Evolutionary conservation across 2,113 vertebrate genomes (phyloP).

Genomic region (Embiotoca jacksoni): DNA sequence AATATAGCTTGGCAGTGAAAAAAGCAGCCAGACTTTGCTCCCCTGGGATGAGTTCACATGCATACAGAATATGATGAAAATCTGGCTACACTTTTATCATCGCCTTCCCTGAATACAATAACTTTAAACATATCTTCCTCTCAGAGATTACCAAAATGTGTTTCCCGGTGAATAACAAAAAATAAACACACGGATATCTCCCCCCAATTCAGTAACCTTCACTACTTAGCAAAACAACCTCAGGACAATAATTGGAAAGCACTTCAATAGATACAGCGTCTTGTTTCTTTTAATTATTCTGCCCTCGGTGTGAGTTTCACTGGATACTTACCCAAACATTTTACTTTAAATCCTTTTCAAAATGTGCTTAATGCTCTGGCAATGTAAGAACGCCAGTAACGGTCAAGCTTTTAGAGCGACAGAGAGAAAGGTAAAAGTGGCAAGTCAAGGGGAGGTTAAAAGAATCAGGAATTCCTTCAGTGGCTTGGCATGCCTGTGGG

Average conservation of each 20-base stretch:
- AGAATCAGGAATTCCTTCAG: conserved; percentile 55
- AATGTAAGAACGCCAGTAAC: not conserved
- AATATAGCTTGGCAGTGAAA: conserved; percentile 35
- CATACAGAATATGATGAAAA: conserved; percentile 51
- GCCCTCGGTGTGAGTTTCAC: conserved; percentile 4
- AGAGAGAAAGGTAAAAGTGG: not conserved
- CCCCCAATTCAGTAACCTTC: conserved; percentile 14
- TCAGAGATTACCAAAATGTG: conserved; percentile 15
- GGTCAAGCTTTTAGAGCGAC: not conserved
- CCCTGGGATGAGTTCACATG: conserved; percentile 31
- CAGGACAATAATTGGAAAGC: conserved; percentile 32
- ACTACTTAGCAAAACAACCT: conserved; percentile 36
- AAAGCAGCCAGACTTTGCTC: conserved; percentile 41
- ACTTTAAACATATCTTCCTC: conserved; percentile 27
- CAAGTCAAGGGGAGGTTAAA: conserved; percentile 57
- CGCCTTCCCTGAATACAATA: conserved; percentile 33
- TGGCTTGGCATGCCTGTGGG: conserved; percentile 38
- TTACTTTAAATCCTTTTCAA: conserved; percentile 9
- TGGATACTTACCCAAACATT: conserved; percentile 15
- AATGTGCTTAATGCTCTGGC: conserved; percentile 30
- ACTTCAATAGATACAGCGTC: conserved; percentile 15
- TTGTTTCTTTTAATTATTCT: conserved; percentile 46
- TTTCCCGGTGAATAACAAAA: conserved; percentile 13
- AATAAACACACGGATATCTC: conserved; percentile 31
- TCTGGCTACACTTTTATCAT: conserved; percentile 46